Base-by-base conservation (phyloP, 1,140 invertebrate genomes). In the Aphidius ervi region DNA sequence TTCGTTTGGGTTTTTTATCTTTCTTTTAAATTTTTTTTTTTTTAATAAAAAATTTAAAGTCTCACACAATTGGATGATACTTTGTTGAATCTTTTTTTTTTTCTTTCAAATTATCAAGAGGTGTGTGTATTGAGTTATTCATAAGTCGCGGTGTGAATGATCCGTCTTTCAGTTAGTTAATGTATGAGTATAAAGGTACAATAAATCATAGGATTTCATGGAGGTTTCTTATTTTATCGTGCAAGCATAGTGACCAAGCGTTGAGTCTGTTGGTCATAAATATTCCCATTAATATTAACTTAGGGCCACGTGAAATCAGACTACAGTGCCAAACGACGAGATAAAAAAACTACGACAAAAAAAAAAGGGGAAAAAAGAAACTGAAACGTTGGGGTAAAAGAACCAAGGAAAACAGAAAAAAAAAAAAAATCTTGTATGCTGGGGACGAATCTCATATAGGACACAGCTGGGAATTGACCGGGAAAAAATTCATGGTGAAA, bases 231-330 rank as follows among this genome's bases (percentile, higher is more conserved):
- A 64, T 76, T 75, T 79, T 77, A 79, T 77, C 75, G 71, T 70
- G 56, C 62, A 61, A 63, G 72, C 70, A 72, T 54, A 20, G 66
- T 71, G 54, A 53, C 60, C 56, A 59, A 31, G 9, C n/a, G 46
- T 61, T 55, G 53, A 55, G 52, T 52, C 53, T n/a, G 5, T 4
- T 52, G 70, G 70, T 74, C 77, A 79, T 79, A 78, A 79, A 79
- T 79, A 79, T 79, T 69, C 76, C 77, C 72, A 79, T 79, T 79
- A 79, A 79, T 79, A 79, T 79, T 77, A 79, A 79, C 73, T 78
- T 77, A 79, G 74, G 70, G 71, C 64, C 43, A 55, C 52, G 42
- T 16, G 48, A 56, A 53, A 37, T 39, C 46, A 45, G 45, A 45
- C 40, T 47, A 31, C 23, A 40, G 39, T 55, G 46, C 43, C 46